These are phyloP conservation scores for Gerris lacustris DNA, from an alignment of 2,888 invertebrate species.

Conservation along the genomic window DNA sequence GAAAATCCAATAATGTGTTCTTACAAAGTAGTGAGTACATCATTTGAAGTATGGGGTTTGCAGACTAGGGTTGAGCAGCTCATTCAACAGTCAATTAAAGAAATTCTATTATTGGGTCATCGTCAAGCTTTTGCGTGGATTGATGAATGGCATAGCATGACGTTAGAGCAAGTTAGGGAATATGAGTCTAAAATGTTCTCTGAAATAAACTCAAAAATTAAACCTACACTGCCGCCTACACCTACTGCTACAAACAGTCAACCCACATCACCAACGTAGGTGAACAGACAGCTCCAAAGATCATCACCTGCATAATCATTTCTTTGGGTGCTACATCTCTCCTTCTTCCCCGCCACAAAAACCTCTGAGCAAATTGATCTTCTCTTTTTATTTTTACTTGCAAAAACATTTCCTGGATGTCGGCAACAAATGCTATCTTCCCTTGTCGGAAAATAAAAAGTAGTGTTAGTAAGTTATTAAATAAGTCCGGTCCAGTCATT, in stretches of 20 bases:
- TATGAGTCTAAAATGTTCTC: conserved; percentile 70
- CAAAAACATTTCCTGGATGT: too few relatives aligned
- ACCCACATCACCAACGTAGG: conserved; percentile 35
- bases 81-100: conserved; percentile 73
- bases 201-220: conserved; percentile 60
- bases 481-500: too few relatives aligned
- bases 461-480: too few relatives aligned
- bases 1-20: conserved; percentile 82
- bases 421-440: too few relatives aligned
- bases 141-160: conserved; percentile 82
- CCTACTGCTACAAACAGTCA: conserved; percentile 31
- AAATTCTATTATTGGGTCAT: conserved; percentile 73
- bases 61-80: conserved; percentile 81
- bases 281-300: too few relatives aligned
- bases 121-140: conserved; percentile 88
- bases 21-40: conserved; percentile 73
- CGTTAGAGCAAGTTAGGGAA: conserved; percentile 65
- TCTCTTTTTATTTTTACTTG: too few relatives aligned
- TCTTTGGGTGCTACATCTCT: too few relatives aligned
- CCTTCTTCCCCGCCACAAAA: too few relatives aligned
- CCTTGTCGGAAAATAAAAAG: too few relatives aligned
- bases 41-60: conserved; percentile 85
- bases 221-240: conserved; percentile 30
- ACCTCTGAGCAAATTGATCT: too few relatives aligned
- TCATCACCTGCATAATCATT: too few relatives aligned